phyloP scores from a whole-genome alignment of 2,888 invertebrate species.

The Dilophus febrilis region DNA sequence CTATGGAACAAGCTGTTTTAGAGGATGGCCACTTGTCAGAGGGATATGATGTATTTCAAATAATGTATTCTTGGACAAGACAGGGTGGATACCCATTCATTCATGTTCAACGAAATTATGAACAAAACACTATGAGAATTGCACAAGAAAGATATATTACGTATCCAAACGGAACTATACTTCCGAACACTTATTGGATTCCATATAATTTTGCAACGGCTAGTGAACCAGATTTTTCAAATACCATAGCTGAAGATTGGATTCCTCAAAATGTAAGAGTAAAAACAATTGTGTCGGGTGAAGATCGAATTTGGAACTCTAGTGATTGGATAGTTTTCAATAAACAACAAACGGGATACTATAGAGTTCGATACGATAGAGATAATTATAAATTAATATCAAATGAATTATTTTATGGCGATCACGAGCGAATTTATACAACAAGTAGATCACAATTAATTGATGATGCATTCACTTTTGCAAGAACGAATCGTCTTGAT shows the following conservation, averaged over 20 bases:
- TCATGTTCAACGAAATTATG: constrained; percentile 17
- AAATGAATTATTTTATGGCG: constrained; percentile 20
- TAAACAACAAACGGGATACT: constrained; percentile 32
- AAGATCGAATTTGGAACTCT: neutral
- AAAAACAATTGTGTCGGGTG: neutral
- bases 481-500: neutral
- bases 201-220: constrained; percentile 22
- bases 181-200: constrained; percentile 17
- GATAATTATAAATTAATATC: constrained; percentile 49
- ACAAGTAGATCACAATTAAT: constrained; percentile 74
- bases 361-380: constrained; percentile 52
- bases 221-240: constrained; percentile 20
- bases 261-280: neutral
- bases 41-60: constrained; percentile 22
- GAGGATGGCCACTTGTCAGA: constrained; percentile 12
- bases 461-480: constrained; percentile 54
- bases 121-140: neutral
- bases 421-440: constrained; percentile 39
- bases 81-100: constrained; percentile 37
- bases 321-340: constrained; percentile 33
- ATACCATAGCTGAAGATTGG: constrained; percentile 17
- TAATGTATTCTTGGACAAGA: constrained; percentile 38
- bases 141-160: neutral
- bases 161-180: neutral
- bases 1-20: constrained; percentile 18